Evolutionary conservation across 2,888 invertebrate genomes (phyloP).

Genomic region (Coleophora flavipennella): DNA sequence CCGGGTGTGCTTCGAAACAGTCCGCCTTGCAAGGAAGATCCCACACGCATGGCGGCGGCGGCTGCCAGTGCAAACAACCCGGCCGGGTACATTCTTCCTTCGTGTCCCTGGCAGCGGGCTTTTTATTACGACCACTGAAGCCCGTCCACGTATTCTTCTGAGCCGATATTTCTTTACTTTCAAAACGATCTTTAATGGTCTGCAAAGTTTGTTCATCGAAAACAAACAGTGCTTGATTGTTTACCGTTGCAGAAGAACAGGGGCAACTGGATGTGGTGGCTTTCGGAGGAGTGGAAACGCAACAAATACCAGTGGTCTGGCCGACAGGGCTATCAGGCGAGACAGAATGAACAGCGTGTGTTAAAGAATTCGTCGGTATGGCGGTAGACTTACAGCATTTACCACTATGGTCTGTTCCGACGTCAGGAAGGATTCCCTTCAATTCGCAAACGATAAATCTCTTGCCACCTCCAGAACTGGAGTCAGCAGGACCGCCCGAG

Average conservation of each 20-base stretch:
- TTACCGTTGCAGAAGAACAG: slow-evolving; percentile 15
- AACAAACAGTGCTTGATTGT: slow-evolving; percentile 19
- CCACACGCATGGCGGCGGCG: slow-evolving; percentile 57
- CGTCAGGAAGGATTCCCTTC: slow-evolving; percentile 45
- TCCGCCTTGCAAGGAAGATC: slow-evolving; percentile 58
- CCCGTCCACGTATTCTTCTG: slow-evolving; percentile 21
- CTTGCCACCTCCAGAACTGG: slow-evolving; percentile 36
- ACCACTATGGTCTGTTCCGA: slow-evolving; percentile 27
- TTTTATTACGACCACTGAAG: slow-evolving; percentile 30
- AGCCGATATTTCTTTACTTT: slow-evolving; percentile 29
- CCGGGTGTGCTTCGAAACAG: slow-evolving; percentile 48
- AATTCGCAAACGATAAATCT: slow-evolving; percentile 63
- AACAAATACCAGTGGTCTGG: background rate
- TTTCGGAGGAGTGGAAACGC: background rate
- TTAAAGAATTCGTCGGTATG: background rate
- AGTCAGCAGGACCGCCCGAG: slow-evolving; percentile 19
- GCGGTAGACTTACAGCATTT: slow-evolving; percentile 56
- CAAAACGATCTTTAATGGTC: slow-evolving; percentile 34
- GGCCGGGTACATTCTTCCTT: slow-evolving; percentile 46
- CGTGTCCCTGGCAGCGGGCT: slow-evolving; percentile 17
- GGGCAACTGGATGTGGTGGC: slow-evolving; percentile 15
- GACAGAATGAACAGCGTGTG: background rate
- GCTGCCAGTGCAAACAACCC: slow-evolving; percentile 53
- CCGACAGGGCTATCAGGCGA: background rate
- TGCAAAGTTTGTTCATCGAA: slow-evolving; percentile 40